Base-by-base conservation (phyloP, 2,888 invertebrate species). In the Julus scanicus region DNA sequence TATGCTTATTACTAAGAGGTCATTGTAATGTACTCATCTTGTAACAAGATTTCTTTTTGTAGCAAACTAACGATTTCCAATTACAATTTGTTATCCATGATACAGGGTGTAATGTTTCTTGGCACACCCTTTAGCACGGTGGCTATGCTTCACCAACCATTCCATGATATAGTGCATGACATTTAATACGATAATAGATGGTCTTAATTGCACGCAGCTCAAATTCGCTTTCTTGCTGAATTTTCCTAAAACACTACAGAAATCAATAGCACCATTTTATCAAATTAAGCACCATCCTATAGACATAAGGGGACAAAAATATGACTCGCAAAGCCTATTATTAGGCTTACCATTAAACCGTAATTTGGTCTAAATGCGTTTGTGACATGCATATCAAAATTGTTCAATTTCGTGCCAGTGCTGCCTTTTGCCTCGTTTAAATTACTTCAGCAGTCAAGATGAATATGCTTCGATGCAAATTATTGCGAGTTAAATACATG, bases 331-430 rank as follows among this genome's bases (percentile, higher is more conserved):
- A 71, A 71, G 71, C 71, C 71, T 71, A 29, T 71, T 71, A 71
- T 71, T 71, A 71, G 71, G 20, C 71, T 71, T 71, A 71, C 20
- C 71, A 71, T 71, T 71, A 71, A 29, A 71, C 71, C 71, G 29
- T 71, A 71, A 71, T 71, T 71, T 71, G 29, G 71, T 71, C 71
- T 29, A 71, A 71, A 71, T 71, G 71, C 71, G 71, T 29, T 71
- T 71, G 71, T 71, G 71, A 71, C 71, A 71, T 71, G 71, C 71
- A 71, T 71, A 71, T 71, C 71, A 71, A 71, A 71, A 71, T 71
- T 71, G 71, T 71, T 29, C 71, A 71, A 71, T 71, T 71, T 71
- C 71, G 71, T 71, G 71, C 71, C 29, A 71, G 71, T 71, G 71
- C 71, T 71, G 20, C 71, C 71, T 20, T 71, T 71, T 71, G 29